Conservation (phyloP, 2,113 vertebrate species). For the Motacilla tschutschensis region DNA sequence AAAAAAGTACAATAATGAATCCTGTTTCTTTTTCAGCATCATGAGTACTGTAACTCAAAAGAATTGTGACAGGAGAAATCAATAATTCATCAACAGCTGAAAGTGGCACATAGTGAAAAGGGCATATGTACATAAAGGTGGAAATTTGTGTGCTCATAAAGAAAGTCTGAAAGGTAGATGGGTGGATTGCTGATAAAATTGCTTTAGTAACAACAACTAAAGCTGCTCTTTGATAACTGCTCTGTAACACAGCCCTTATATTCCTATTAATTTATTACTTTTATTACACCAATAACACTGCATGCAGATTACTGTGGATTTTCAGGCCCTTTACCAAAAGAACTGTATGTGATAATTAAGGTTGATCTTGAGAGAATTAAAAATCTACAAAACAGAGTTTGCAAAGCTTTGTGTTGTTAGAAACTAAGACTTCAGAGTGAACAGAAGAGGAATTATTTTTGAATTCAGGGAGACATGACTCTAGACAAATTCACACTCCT, state of each 20-base stretch:
- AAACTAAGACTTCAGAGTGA: constrained; percentile 19
- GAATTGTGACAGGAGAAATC: constrained; percentile 47
- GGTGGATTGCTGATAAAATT: neutral
- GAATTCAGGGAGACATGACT: constrained; percentile 43
- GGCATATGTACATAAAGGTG: constrained; percentile 20
- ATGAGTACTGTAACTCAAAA: constrained; percentile 22
- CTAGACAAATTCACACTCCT: constrained; percentile 60
- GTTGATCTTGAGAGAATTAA: neutral
- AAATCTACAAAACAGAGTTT: neutral
- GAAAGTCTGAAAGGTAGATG: neutral
- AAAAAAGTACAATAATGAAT: neutral
- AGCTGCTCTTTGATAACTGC: neutral
- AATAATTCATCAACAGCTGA: constrained; percentile 56
- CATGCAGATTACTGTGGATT: neutral
- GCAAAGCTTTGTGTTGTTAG: neutral
- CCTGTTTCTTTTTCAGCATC: constrained; percentile 16
- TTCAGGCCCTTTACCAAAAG: neutral
- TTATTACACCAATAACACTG: neutral
- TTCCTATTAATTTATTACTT: neutral
- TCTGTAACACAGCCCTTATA: neutral
- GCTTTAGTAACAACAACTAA: neutral
- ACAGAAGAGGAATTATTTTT: constrained; percentile 58
- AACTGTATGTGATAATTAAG: neutral
- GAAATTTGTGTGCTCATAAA: constrained; percentile 15
- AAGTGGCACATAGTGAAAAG: constrained; percentile 29